These are phyloP conservation scores for Tetramorium alpestre DNA, from an alignment of 1,140 invertebrate genomes.

Conservation along the genomic window DNA sequence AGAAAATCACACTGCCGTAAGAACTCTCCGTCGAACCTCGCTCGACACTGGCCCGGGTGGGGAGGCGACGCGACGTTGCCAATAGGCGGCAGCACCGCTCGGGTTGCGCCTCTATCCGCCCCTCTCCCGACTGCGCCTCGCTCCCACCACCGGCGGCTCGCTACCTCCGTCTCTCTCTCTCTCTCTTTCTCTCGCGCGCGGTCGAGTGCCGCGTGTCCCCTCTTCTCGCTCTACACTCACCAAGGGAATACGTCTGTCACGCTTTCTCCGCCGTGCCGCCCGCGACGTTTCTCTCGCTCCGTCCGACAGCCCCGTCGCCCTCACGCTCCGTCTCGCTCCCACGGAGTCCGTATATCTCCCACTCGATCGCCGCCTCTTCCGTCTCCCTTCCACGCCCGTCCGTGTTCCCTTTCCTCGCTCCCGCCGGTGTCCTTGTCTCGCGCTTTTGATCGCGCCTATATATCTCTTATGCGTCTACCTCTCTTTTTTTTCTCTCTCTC, in stretches of 20 bases:
- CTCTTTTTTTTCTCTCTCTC: slow-evolving; percentile 53
- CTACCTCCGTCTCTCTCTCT: not conserved
- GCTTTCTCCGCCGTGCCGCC: slow-evolving; percentile 20
- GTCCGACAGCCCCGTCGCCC: not conserved
- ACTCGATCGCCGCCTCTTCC: slow-evolving; percentile 27
- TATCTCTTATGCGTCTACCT: slow-evolving; percentile 27
- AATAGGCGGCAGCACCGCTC: slow-evolving; percentile 79
- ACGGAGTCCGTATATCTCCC: slow-evolving; percentile 13
- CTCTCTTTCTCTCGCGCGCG: not conserved
- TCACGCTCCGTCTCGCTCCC: slow-evolving; percentile 8
- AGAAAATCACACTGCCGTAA: slow-evolving; percentile 67
- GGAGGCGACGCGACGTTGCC: slow-evolving; percentile 75
- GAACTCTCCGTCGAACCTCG: slow-evolving; percentile 69
- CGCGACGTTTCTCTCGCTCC: slow-evolving; percentile 20
- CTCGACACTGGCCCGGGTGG: slow-evolving; percentile 74
- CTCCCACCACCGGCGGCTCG: not conserved
- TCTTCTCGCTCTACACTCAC: slow-evolving; percentile 3
- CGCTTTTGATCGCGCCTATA: not conserved
- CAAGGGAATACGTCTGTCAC: slow-evolving; percentile 28
- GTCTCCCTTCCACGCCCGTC: slow-evolving; percentile 46
- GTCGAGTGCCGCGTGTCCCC: not conserved
- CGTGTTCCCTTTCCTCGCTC: not conserved
- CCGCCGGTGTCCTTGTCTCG: slow-evolving; percentile 14
- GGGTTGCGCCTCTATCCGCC: slow-evolving; percentile 64
- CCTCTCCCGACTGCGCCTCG: slow-evolving; percentile 18